Percentiles rank a stretch among this genome's conserved stretches.
phyloP scores from a whole-genome alignment of 2,113 vertebrate species.

The Zosterops hypoxanthus region DNA sequence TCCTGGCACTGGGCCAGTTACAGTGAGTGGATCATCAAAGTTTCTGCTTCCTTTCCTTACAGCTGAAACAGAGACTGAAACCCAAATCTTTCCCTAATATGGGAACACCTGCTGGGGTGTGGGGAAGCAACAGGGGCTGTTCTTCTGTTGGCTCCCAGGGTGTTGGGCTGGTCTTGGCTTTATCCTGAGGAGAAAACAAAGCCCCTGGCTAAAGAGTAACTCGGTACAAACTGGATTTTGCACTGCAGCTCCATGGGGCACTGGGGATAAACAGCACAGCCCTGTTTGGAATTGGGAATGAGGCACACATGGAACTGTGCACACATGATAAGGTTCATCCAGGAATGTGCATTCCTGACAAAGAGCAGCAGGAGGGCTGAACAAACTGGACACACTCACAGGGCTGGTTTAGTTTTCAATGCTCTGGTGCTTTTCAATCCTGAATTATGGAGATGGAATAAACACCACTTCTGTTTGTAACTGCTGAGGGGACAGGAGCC shows the following conservation, averaged over 20 bases:
- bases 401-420: neutral
- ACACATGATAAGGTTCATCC: neutral
- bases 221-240: neutral
- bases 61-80: neutral
- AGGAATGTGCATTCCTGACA: neutral
- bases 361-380: neutral
- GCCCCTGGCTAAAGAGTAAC: neutral
- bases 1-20: neutral
- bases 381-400: fast-evolving
- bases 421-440: neutral
- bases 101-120: neutral
- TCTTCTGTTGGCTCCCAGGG: neutral
- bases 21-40: neutral
- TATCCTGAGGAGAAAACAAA: neutral
- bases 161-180: neutral
- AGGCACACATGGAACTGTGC: too few species aligned
- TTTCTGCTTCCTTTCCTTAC: neutral
- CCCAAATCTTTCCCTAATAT: neutral
- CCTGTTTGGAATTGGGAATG: neutral
- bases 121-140: neutral
- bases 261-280: neutral
- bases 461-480: neutral
- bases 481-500: neutral
- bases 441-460: neutral
- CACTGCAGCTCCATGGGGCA: neutral